Evolutionary conservation across 2,797 vertebrate species (phyloP).

Genomic region (Cyclopterus lumpus): DNA sequence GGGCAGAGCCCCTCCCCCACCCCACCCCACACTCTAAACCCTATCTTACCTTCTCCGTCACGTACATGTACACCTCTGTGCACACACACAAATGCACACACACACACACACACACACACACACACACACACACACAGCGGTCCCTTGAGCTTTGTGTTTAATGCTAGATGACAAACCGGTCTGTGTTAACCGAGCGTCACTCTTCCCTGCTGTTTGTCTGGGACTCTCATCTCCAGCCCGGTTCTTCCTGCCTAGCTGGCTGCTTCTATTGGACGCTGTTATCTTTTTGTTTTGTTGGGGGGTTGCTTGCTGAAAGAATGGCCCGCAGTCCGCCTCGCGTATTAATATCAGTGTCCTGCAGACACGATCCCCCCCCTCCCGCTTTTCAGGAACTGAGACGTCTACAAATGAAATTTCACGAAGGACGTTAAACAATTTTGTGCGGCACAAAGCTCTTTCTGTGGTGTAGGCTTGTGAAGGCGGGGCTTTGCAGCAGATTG

Average conservation of each 20-base stretch:
- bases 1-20: slow-evolving; percentile 34
- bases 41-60: not conserved
- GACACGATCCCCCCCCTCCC: not conserved
- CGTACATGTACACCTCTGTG: slow-evolving; percentile 1
- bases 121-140: slow-evolving; percentile 48
- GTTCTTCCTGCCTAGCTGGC: slow-evolving; percentile 50
- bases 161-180: slow-evolving; percentile 67
- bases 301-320: not conserved
- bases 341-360: slow-evolving; percentile 19
- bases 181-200: slow-evolving; percentile 52
- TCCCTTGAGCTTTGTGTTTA: slow-evolving; percentile 53
- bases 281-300: slow-evolving; percentile 1
- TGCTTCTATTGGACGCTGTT: slow-evolving; percentile 11
- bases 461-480: not conserved
- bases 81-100: slow-evolving; percentile 17
- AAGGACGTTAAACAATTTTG: slow-evolving; percentile 2
- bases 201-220: slow-evolving; percentile 59
- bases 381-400: slow-evolving; percentile 2
- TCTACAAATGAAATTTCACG: slow-evolving; percentile 20
- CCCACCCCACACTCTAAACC: slow-evolving; percentile 21
- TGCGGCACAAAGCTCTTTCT: not conserved
- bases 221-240: slow-evolving; percentile 43
- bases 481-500: not conserved
- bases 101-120: slow-evolving; percentile 43
- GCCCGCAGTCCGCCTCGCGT: not conserved